Evolutionary conservation across 2,113 vertebrate species (phyloP).

Genomic region (Zapornia atra): DNA sequence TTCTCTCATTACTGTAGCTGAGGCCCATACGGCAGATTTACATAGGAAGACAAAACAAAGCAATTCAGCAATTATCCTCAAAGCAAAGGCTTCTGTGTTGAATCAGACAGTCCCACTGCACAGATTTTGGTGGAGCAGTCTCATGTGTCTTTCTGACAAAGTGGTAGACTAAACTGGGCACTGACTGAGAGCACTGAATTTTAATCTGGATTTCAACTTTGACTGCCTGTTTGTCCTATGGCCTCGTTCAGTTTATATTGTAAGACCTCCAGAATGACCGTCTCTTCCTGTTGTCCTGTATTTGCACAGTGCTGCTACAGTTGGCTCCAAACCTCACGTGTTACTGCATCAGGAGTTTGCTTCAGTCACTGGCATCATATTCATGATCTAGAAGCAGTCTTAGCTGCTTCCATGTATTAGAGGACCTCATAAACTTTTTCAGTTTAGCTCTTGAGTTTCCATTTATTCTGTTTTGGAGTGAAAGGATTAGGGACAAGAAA

Average conservation of each 20-base stretch:
- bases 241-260: background rate
- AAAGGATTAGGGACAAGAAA: background rate
- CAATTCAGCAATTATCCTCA: slow-evolving; percentile 51
- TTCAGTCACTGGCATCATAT: accelerated
- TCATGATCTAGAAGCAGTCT: background rate
- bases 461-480: background rate
- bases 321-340: background rate
- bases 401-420: background rate
- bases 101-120: background rate
- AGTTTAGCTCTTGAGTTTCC: background rate
- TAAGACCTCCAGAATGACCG: background rate
- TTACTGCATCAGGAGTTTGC: background rate
- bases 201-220: background rate
- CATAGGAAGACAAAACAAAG: slow-evolving; percentile 65
- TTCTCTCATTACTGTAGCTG: slow-evolving; percentile 44
- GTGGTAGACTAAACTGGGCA: background rate
- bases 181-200: background rate
- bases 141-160: background rate
- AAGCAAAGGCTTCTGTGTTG: slow-evolving; percentile 45
- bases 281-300: background rate
- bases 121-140: slow-evolving; percentile 16
- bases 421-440: background rate
- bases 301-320: background rate
- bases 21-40: slow-evolving; percentile 69
- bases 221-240: background rate